Base-by-base conservation (phyloP, 2,113 vertebrate species). In the Chloropsis cyanopogon region DNA sequence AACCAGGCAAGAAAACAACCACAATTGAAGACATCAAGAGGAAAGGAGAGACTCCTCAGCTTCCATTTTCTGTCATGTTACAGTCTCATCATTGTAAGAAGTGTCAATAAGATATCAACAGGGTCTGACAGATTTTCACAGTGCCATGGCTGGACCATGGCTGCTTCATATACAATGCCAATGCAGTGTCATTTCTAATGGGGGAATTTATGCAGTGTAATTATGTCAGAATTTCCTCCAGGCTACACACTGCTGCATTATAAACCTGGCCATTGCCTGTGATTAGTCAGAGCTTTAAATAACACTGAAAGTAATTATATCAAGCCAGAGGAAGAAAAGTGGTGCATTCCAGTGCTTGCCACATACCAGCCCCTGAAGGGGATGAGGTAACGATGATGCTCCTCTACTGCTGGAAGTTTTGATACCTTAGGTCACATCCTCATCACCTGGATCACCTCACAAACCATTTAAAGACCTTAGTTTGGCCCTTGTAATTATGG, bases 61-160 rank as follows among this genome's bases (percentile, higher is more conserved):
- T 97, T 68, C 68, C 53, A 75, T 79, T 71, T 4, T 2, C 86
- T 92, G 63, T 76, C 94, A 80, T 82, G 49, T 59, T 92, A 95
- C 87, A 95, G 84, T 96, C 69, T 95, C 90, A 95, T 95, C 90
- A 82, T 75, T 60, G 82, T 95, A 95, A 41, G 86, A 95, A 92
- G 90, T 92, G 84, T 91, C 95, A 97, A 79, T 95, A 96, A 95
- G 96, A 96, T 94, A 92, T 70, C 72, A 95, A 86, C 76, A 92
- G 91, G 88, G 87, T 96, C 97, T 96, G 94, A 95, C 82, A 96
- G 86, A 97, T 97, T 97, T 97, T 96, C 95, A 97, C 96, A 95
- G 93, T 95, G 86, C 72, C 73, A 65, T 96, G 96, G 97, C 91
- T 94, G 93, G 93, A 89, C 97, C 81, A 92, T 92, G 81, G 95